These are phyloP conservation scores for Xanthia icteritia DNA, from an alignment of 2,888 invertebrate species.

Conservation along the genomic window DNA sequence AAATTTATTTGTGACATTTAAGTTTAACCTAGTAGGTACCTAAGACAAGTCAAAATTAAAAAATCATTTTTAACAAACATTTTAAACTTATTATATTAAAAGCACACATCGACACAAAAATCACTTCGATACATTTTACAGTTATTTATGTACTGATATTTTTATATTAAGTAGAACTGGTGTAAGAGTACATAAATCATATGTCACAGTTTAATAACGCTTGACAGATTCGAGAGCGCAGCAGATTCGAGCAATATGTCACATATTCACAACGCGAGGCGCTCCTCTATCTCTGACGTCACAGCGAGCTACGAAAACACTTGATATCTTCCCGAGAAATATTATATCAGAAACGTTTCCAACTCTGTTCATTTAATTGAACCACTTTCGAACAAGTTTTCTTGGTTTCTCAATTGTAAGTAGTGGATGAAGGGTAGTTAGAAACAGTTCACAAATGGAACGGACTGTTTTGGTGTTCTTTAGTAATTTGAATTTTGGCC, in stretches of 20 bases:
- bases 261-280: constrained; percentile 72
- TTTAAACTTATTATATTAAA: constrained; percentile 13
- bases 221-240: constrained; percentile 85
- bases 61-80: neutral
- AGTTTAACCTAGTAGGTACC: neutral
- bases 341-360: constrained; percentile 43
- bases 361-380: constrained; percentile 57
- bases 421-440: constrained; percentile 43
- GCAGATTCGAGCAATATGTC: constrained; percentile 85
- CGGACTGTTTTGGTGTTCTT: constrained; percentile 5
- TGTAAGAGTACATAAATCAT: constrained; percentile 77
- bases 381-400: constrained; percentile 49
- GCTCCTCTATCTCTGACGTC: constrained; percentile 71
- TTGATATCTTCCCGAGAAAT: constrained; percentile 45
- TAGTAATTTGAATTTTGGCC: constrained; percentile 13
- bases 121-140: constrained; percentile 53
- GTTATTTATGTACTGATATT: constrained; percentile 48
- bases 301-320: constrained; percentile 61
- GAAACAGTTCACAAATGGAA: constrained; percentile 36
- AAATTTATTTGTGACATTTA: neutral
- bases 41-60: neutral
- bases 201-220: constrained; percentile 83
- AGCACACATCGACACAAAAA: constrained; percentile 8
- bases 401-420: constrained; percentile 54
- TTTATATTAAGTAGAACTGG: constrained; percentile 58